Evolutionary conservation across 2,797 vertebrate genomes (phyloP), one percentile per base, ranked within the genome.

Genomic region (Lagocephalus sceleratus): DNA sequence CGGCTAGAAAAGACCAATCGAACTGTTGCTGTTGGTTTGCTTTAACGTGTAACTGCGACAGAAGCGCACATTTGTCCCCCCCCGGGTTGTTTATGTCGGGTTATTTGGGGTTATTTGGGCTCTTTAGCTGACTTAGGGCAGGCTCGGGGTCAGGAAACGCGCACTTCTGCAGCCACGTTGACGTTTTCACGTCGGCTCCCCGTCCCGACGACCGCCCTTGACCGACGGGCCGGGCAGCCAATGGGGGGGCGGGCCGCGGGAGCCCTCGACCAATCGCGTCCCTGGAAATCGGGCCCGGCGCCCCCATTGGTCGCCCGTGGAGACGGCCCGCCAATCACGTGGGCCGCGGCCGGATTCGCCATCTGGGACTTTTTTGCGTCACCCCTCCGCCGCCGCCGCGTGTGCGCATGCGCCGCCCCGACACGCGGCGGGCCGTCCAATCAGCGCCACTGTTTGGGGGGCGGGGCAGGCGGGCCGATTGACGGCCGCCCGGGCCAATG

Each of bases 91-190:
- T n/a, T n/a, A n/a, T n/a, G n/a, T n/a, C n/a, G n/a, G n/a, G n/a
- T n/a, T n/a, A n/a, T n/a, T n/a, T n/a, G n/a, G n/a, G n/a, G n/a
- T n/a, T n/a, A n/a, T n/a, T n/a, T n/a, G n/a, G n/a, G n/a, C n/a
- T n/a, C n/a, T n/a, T n/a, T n/a, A n/a, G n/a, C n/a, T n/a, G n/a
- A n/a, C n/a, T n/a, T n/a, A n/a, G n/a, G n/a, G n/a, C n/a, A n/a
- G n/a, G n/a, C n/a, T 64, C 71, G 80, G 85, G 76, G 87, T 83
- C 56, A 81, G 84, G 83, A 86, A 85, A 35, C 35, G 26, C 0
- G 9, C 2, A 21, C 19, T 1, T 29, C 6, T 41, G 63, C 15
- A 66, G 90, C 91, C 91, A 92, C 91, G 90, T 92, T 87, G 87
- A 66, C 73, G 75, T 52, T 90, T 90, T 79, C 62, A 76, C 63